Base-by-base conservation (phyloP, 2,797 vertebrate species). In the Podargus strigoides region DNA sequence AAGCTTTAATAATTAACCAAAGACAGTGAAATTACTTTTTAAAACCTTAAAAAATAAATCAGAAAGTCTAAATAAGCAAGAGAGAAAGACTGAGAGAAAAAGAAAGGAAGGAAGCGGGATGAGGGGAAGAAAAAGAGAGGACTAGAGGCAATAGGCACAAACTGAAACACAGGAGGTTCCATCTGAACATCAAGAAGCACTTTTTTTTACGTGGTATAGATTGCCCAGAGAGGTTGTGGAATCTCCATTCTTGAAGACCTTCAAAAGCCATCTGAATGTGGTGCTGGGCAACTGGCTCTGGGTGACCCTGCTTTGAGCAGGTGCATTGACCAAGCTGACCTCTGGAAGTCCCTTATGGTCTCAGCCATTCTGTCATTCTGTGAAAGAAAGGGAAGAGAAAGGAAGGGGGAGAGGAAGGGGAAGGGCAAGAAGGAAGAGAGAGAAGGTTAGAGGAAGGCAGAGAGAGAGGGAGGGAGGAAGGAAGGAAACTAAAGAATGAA, bases 21-120 rank as follows among this genome's bases (percentile, higher is more conserved):
- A 66, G 6, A 63, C 2, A 20, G 4, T 30, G 8, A 83, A 66
- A 55, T 28, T 42, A 9, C 46, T 53, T 6, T 44, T 15, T 52
- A 58, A 28, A n/a, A n/a, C 52, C 19, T 1, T 4, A 34, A 27
- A 50, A 70, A 36, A 66, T 10, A 39, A 16, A 19, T 8, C 9
- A 47, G 23, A 36, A 58, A 55, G 2, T 34, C 3, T 8, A 76
- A 72, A 32, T 39, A 68, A 79, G 10, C 3, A 46, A 53, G 12
- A 41, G 5, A 59, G 9, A 56, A 63, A 52, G 11, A 42, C 0
- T 42, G 4, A 55, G 14, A 23, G 27, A 30, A 19, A 77, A 69
- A 47, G 1, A 73, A 68, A 7, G 6, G 11, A 37, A 53, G 14
- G 12, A 22, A 63, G 24, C 0, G 2, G 9, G 4, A 1, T 3